A percentile compares a stretch with the other conserved stretches of the same genome.
Evolutionary conservation across 1,140 invertebrate species (phyloP).

Genomic region (Pseudomyrmex flavicornis): DNA sequence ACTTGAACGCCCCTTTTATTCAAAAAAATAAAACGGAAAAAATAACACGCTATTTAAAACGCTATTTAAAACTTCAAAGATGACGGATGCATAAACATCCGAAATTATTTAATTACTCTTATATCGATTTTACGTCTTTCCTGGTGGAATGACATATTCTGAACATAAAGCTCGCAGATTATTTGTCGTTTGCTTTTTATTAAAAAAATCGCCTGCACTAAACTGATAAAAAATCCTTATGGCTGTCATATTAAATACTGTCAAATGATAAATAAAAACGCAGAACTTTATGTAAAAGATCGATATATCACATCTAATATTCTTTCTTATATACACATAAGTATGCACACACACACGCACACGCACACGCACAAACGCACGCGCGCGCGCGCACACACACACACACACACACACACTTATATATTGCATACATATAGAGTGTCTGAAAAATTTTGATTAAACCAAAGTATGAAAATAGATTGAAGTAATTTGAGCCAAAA

Average conservation of each 20-base stretch:
- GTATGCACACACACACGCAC: too few relatives aligned
- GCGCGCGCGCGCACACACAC: too few relatives aligned
- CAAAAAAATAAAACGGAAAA: conserved; percentile 36
- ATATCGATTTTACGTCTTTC: conserved; percentile 55
- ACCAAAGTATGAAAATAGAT: too few relatives aligned
- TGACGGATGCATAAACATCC: conserved; percentile 33
- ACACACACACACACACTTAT: too few relatives aligned
- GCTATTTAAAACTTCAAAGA: conserved; percentile 50
- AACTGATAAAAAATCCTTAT: conserved; percentile 46
- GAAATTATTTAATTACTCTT: conserved; percentile 56
- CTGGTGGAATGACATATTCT: conserved; percentile 50
- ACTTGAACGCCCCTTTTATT: conserved; percentile 13
- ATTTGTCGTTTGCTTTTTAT: conserved; percentile 25
- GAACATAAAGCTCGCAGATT: conserved; percentile 38
- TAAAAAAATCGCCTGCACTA: conserved; percentile 11
- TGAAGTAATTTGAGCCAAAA: too few relatives aligned
- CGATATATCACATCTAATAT: background rate
- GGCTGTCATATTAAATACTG: conserved; percentile 29
- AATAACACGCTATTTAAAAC: conserved; percentile 46
- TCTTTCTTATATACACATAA: too few relatives aligned
- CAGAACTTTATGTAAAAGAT: conserved; percentile 12
- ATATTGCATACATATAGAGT: too few relatives aligned
- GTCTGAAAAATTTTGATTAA: too few relatives aligned
- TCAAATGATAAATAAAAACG: conserved; percentile 37
- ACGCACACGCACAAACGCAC: too few relatives aligned